Conservation (phyloP, 2,113 vertebrate genomes). For the Pyxicephalus adspersus region DNA sequence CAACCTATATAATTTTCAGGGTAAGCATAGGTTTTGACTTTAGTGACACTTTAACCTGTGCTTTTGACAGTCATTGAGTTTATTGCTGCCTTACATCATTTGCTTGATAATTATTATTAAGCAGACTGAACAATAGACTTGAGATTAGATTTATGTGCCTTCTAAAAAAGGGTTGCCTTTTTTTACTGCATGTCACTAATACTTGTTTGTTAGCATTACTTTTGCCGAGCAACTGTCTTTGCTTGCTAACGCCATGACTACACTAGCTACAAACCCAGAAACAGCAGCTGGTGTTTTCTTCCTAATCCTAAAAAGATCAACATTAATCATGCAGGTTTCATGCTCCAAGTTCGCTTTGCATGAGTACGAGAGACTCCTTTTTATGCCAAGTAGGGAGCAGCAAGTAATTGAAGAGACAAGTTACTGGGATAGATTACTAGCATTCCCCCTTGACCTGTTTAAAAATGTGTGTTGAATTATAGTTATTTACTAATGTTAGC, state of each 20-base stretch:
- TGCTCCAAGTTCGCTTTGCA: constrained; percentile 11
- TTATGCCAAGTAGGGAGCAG: constrained; percentile 13
- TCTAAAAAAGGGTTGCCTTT: no score
- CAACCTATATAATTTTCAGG: no score
- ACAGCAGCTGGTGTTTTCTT: constrained; percentile 52
- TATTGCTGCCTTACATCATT: no score
- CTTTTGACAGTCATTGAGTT: no score
- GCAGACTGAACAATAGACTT: no score
- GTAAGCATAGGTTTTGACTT: no score
- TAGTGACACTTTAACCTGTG: no score
- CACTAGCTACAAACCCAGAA: constrained; percentile 25
- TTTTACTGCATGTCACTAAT: no score
- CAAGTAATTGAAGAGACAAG: constrained; percentile 6
- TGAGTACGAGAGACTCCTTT: neutral
- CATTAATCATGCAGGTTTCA: constrained; percentile 45
- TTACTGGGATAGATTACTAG: neutral
- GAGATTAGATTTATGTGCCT: no score
- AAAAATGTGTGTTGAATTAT: neutral
- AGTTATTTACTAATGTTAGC: neutral
- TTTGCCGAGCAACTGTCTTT: constrained; percentile 19
- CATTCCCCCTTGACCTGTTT: neutral
- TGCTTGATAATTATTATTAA: no score
- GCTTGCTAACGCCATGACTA: constrained; percentile 39
- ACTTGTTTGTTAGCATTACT: constrained; percentile 21
- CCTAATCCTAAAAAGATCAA: constrained; percentile 55